Conservation (phyloP, 2,113 vertebrate species). For the Patagioenas fasciata region DNA sequence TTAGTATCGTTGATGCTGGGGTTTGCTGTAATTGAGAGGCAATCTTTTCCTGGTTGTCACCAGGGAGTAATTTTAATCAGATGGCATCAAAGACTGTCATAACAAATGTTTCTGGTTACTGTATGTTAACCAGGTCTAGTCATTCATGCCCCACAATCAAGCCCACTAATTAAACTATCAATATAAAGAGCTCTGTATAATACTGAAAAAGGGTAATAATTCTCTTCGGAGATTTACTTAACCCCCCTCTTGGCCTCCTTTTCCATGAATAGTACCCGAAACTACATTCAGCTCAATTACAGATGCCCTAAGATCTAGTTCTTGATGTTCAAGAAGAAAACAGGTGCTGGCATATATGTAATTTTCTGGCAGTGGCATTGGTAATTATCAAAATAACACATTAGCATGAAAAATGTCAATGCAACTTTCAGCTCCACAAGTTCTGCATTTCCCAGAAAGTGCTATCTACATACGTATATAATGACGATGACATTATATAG, state of each 20-base stretch:
- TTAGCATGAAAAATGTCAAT: constrained; percentile 70
- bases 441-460: constrained; percentile 37
- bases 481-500: neutral
- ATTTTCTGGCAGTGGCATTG: constrained; percentile 32
- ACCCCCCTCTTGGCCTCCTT: neutral
- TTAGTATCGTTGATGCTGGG: neutral
- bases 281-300: neutral
- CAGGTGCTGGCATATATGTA: constrained; percentile 65
- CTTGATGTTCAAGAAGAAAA: constrained; percentile 54
- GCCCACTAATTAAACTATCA: neutral
- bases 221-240: neutral
- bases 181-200: neutral
- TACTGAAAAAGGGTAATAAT: neutral
- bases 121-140: neutral
- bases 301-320: constrained; percentile 17
- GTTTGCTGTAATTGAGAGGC: neutral
- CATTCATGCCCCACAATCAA: neutral
- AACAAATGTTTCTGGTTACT: neutral
- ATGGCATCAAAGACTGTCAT: neutral
- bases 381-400: constrained; percentile 71
- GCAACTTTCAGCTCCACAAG: constrained; percentile 37
- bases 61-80: neutral
- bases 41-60: neutral
- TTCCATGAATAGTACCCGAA: neutral
- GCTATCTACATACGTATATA: neutral